These are phyloP conservation scores for Apis florea DNA, from an alignment of 1,140 invertebrate species.

Conservation along the genomic window DNA sequence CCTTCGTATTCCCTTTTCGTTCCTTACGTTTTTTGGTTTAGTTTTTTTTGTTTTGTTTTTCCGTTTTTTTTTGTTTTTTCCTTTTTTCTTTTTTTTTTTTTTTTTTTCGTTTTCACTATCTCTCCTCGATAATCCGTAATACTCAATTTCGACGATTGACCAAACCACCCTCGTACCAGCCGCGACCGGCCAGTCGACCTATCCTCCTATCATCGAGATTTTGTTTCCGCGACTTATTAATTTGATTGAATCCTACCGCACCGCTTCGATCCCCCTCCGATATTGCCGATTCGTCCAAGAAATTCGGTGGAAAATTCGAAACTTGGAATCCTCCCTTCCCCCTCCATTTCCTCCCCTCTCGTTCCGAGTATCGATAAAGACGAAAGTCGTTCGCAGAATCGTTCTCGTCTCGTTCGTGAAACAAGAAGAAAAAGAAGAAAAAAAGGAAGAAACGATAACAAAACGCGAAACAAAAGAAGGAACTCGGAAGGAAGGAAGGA, in stretches of 20 bases:
- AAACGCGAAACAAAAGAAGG: too few species aligned
- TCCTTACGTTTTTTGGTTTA: too few species aligned
- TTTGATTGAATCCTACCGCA: conserved; percentile 74
- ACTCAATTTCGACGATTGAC: conserved; percentile 79
- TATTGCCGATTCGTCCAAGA: conserved; percentile 10
- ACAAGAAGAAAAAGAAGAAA: too few species aligned
- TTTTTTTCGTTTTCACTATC: conserved; percentile 42
- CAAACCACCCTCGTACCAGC: conserved; percentile 76
- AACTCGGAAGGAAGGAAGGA: neutral
- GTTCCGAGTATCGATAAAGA: too few species aligned
- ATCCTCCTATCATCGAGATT: conserved; percentile 67
- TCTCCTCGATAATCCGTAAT: conserved; percentile 77
- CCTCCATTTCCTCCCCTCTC: too few species aligned
- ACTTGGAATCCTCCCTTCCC: neutral
- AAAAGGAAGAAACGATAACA: too few species aligned
- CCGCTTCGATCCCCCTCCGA: conserved; percentile 30
- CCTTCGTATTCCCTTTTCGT: too few species aligned
- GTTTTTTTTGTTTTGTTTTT: too few species aligned
- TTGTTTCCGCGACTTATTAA: conserved; percentile 79
- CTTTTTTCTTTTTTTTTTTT: conserved; percentile 7
- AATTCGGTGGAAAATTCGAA: neutral
- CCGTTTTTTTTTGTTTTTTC: neutral
- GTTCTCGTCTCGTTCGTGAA: too few species aligned
- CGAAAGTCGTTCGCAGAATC: too few species aligned
- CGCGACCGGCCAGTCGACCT: conserved; percentile 60